Conservation (phyloP, 2,888 invertebrate species). For the Elmis aenea region DNA sequence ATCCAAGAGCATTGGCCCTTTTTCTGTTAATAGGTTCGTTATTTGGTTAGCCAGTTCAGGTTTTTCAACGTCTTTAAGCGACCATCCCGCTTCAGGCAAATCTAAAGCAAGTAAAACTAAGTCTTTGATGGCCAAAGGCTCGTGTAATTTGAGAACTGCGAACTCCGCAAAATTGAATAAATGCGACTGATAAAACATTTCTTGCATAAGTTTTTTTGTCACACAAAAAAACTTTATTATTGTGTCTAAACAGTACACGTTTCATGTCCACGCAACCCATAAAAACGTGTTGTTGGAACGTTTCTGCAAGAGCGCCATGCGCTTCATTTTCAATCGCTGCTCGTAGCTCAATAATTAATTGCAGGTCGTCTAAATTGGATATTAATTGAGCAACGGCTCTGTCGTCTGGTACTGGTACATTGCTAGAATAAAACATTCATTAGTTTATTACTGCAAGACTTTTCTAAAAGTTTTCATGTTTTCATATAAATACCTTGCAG, state of each 20-base stretch:
- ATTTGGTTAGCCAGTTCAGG: constrained; percentile 70
- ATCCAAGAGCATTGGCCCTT: constrained; percentile 77
- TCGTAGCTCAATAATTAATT: constrained; percentile 66
- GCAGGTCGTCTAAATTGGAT: too few relatives aligned
- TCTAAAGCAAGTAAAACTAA: constrained; percentile 71
- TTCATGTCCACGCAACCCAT: constrained; percentile 79
- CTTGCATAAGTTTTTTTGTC: constrained; percentile 70
- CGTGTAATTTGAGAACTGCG: constrained; percentile 67
- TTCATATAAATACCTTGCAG: too few relatives aligned
- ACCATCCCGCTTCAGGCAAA: constrained; percentile 70
- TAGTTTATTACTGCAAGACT: too few relatives aligned
- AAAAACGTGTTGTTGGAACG: constrained; percentile 80
- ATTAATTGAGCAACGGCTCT: too few relatives aligned
- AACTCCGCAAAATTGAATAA: constrained; percentile 91
- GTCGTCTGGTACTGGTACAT: too few relatives aligned
- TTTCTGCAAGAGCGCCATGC: constrained; percentile 62
- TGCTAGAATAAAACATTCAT: too few relatives aligned
- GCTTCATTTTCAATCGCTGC: constrained; percentile 66
- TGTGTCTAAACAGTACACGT: constrained; percentile 78
- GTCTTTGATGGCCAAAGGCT: constrained; percentile 66
- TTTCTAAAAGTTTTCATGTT: too few relatives aligned
- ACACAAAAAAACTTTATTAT: constrained; percentile 79
- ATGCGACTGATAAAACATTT: constrained; percentile 88
- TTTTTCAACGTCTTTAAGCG: constrained; percentile 67
- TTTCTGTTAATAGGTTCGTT: constrained; percentile 61